Evolutionary conservation across 1,140 invertebrate species (phyloP).

Genomic region (Leptinotarsa undecemlineata): DNA sequence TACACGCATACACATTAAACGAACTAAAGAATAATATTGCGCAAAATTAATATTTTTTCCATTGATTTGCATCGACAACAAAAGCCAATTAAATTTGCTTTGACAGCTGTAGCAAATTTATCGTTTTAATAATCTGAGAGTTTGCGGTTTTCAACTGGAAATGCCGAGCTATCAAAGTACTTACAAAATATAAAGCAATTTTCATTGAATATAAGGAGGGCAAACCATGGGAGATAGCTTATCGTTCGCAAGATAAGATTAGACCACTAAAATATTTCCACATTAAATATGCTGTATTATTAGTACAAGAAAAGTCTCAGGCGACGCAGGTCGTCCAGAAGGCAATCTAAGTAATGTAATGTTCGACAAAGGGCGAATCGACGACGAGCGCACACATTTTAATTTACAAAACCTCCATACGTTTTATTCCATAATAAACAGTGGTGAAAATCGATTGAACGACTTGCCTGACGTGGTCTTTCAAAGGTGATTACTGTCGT

Average conservation of each 20-base stretch:
- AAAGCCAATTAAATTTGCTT: background rate
- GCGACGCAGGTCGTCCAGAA: background rate
- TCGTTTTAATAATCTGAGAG: background rate
- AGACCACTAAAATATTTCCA: conserved; percentile 10
- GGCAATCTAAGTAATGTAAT: background rate
- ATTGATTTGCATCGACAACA: background rate
- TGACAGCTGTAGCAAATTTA: background rate
- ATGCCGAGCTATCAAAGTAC: background rate
- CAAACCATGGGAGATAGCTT: conserved; percentile 14
- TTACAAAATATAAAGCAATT: conserved; percentile 6
- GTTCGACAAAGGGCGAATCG: background rate
- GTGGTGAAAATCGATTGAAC: conserved; percentile 2
- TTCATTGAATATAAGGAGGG: conserved; percentile 12
- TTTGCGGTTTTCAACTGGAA: conserved; percentile 9
- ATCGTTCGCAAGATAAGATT: conserved; percentile 16
- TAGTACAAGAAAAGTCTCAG: conserved; percentile 1
- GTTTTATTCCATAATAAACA: conserved; percentile 9
- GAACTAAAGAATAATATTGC: background rate
- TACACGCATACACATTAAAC: background rate
- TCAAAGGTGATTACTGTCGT: conserved; percentile 11
- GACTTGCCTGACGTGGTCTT: conserved; percentile 21
- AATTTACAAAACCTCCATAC: background rate
- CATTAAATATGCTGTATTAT: conserved; percentile 4
- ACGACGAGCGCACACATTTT: background rate
- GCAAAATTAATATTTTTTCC: conserved; percentile 1